Conservation (phyloP, 1,140 invertebrate genomes). For the Drosophila pectinifera region DNA sequence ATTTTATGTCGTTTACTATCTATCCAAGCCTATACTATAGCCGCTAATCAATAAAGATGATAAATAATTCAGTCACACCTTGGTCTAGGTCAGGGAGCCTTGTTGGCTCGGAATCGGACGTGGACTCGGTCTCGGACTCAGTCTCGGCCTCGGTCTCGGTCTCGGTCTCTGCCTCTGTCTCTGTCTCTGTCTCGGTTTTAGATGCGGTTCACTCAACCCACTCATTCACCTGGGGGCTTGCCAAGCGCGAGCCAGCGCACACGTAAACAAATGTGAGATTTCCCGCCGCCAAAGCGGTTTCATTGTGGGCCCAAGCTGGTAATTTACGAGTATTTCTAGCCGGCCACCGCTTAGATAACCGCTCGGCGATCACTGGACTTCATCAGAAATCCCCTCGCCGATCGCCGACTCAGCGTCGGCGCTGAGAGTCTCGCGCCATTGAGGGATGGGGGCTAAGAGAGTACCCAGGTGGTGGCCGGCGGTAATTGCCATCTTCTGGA, state of each 20-base stretch:
- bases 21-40: constrained; percentile 13
- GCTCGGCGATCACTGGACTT: constrained; percentile 24
- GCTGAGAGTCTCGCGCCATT: constrained; percentile 8
- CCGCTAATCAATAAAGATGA: constrained; percentile 37
- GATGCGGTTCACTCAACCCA: constrained; percentile 37
- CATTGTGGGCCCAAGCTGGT: constrained; percentile 28
- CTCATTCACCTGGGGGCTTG: constrained; percentile 43
- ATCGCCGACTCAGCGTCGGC: no score
- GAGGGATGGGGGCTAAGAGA: constrained; percentile 1
- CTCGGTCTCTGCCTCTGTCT: not conserved
- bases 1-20: constrained; percentile 51
- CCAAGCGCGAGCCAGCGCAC: constrained; percentile 27
- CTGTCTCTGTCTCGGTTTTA: not conserved
- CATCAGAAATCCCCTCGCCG: constrained; percentile 35
- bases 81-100: constrained; percentile 48
- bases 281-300: constrained; percentile 29
- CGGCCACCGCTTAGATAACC: constrained; percentile 25
- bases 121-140: not conserved
- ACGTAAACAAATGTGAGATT: constrained; percentile 48
- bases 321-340: constrained; percentile 24
- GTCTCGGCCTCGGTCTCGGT: not conserved
- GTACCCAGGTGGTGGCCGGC: constrained; percentile 5
- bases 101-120: constrained; percentile 8
- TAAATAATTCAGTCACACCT: constrained; percentile 12
- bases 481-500: constrained; percentile 18